Evolutionary conservation across 2,113 vertebrate genomes (phyloP).

Genomic region (Menidia beryllina): DNA sequence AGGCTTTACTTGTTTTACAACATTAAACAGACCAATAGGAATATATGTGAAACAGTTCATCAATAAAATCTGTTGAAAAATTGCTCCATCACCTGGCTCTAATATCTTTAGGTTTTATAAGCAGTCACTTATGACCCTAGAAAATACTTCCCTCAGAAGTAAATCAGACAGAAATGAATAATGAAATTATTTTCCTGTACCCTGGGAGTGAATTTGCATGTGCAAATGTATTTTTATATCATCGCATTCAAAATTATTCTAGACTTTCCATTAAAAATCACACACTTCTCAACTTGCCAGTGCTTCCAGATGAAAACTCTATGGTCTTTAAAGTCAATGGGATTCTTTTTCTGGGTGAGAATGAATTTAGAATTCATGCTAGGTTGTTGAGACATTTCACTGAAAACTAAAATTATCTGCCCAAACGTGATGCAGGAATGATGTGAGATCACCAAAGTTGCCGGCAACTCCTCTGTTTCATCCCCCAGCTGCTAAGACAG

Average conservation of each 20-base stretch:
- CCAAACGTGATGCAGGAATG: not conserved
- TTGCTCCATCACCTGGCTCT: not conserved
- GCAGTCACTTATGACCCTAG: not conserved
- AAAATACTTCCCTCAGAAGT: not conserved
- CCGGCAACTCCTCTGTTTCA: not conserved
- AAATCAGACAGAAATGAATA: not conserved
- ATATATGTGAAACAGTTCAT: not conserved
- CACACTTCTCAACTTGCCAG: not conserved
- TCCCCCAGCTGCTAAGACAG: not conserved
- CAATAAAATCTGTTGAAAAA: not conserved
- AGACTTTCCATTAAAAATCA: not conserved
- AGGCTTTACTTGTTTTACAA: not conserved
- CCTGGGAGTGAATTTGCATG: not conserved
- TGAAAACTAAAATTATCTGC: not conserved
- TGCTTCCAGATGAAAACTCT: not conserved
- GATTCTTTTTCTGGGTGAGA: not conserved
- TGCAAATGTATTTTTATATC: not conserved
- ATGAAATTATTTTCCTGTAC: not conserved
- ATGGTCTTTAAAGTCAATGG: slow-evolving; percentile 6
- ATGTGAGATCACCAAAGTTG: not conserved
- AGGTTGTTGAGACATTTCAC: not conserved
- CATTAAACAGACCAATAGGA: no score
- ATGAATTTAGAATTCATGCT: not conserved
- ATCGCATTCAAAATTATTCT: not conserved
- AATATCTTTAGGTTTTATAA: not conserved